phyloP scores from a whole-genome alignment of 1,140 invertebrate species.

The Phymastichus coffea region DNA sequence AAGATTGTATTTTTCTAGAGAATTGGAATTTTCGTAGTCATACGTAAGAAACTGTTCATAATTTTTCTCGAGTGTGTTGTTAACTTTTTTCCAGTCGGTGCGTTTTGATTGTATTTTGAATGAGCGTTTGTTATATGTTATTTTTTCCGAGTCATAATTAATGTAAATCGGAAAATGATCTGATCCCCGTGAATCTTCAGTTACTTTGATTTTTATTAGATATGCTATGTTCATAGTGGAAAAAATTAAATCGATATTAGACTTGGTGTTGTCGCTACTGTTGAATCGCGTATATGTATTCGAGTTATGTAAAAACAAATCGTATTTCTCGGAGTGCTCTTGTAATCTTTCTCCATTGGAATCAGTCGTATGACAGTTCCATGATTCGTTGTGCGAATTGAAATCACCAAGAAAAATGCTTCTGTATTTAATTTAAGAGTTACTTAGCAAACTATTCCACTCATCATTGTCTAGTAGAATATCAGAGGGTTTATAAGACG shows the following conservation, averaged over 20 bases:
- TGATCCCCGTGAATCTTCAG: background rate
- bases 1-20: background rate
- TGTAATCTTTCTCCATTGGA: background rate
- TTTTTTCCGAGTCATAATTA: background rate
- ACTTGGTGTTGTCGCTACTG: background rate
- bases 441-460: too few relatives aligned
- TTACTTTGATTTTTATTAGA: conserved; percentile 35
- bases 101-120: background rate
- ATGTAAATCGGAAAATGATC: background rate
- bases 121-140: too few relatives aligned
- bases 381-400: background rate
- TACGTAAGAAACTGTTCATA: background rate
- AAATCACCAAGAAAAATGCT: background rate
- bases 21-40: background rate
- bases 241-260: background rate
- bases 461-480: too few relatives aligned
- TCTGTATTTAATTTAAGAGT: background rate
- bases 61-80: background rate
- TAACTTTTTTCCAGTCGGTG: background rate
- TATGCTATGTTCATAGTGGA: background rate
- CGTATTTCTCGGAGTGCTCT: background rate
- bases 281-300: background rate
- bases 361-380: background rate
- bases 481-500: too few relatives aligned
- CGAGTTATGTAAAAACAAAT: background rate